Percentiles rank a stretch among this genome's conserved stretches.
Evolutionary conservation across 2,888 invertebrate species (phyloP).

Genomic region (Mythimna impura): DNA sequence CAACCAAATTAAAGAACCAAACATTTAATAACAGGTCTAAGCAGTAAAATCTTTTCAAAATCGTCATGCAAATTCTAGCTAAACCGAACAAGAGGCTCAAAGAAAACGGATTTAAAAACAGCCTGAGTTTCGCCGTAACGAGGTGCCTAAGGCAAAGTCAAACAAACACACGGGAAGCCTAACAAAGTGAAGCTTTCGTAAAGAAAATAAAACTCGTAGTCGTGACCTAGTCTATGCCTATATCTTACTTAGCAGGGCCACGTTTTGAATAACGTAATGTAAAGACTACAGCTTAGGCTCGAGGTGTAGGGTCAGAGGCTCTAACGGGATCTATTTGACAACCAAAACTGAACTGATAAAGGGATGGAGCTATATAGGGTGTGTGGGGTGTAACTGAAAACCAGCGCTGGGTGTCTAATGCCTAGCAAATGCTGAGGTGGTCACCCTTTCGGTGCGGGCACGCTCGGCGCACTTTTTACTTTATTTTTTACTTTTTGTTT

Average conservation of each 20-base stretch:
- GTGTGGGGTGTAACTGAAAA: too few species aligned
- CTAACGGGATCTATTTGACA: too few species aligned
- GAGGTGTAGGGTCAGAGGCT: too few species aligned
- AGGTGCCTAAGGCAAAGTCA: constrained; percentile 51
- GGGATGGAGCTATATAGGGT: too few species aligned
- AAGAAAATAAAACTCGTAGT: constrained; percentile 53
- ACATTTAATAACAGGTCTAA: not conserved
- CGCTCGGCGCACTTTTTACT: too few species aligned
- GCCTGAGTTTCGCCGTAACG: constrained; percentile 43
- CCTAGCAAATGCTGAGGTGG: too few species aligned
- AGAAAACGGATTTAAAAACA: constrained; percentile 25
- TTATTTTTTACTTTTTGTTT: too few species aligned
- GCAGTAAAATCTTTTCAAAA: constrained; percentile 19
- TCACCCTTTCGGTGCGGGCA: too few species aligned
- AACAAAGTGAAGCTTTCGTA: constrained; percentile 64
- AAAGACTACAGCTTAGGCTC: too few species aligned
- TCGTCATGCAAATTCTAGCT: constrained; percentile 12
- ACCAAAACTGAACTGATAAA: too few species aligned
- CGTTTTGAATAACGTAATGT: not conserved
- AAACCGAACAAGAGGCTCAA: constrained; percentile 40
- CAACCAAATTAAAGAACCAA: not conserved
- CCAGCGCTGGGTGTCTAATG: too few species aligned
- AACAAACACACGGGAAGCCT: constrained; percentile 58
- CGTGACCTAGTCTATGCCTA: constrained; percentile 54
- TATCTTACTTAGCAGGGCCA: constrained; percentile 5